phyloP scores from a whole-genome alignment of 2,113 vertebrate genomes.

The Oriolus oriolus region DNA sequence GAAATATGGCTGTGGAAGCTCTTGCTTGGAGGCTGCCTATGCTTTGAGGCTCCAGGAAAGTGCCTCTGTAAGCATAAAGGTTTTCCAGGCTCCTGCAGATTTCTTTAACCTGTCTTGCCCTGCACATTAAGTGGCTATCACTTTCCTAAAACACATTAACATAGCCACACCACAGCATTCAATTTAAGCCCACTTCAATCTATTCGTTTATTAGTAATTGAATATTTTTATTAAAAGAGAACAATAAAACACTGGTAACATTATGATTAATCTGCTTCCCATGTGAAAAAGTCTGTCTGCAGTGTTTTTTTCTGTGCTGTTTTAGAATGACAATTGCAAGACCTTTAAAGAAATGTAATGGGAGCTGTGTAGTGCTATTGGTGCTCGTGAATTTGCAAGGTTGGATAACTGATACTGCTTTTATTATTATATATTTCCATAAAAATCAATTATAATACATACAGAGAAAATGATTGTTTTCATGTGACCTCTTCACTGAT shows the following conservation, averaged over 20 bases:
- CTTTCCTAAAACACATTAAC: not conserved
- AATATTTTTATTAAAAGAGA: not conserved
- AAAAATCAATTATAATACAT: not conserved
- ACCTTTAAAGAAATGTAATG: not conserved
- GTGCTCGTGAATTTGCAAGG: not conserved
- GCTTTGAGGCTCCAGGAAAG: not conserved
- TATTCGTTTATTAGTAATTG: not conserved
- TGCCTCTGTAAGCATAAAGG: rapidly evolving
- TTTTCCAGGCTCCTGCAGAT: not conserved
- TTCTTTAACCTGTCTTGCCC: not conserved
- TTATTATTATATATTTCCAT: not conserved
- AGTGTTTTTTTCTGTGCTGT: not conserved
- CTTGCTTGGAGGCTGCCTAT: not conserved
- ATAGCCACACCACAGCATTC: not conserved
- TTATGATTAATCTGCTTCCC: not conserved
- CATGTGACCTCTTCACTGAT: not conserved
- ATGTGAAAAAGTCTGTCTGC: not conserved
- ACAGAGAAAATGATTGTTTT: not conserved
- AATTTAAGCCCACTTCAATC: not conserved
- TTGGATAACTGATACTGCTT: not conserved
- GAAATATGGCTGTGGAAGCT: not conserved
- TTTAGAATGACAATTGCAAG: not conserved
- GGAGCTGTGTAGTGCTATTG: not conserved
- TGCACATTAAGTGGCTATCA: too few relatives aligned
- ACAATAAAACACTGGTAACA: not conserved